Conservation (phyloP, 1,140 invertebrate genomes). For the Asbolus verrucosus region DNA sequence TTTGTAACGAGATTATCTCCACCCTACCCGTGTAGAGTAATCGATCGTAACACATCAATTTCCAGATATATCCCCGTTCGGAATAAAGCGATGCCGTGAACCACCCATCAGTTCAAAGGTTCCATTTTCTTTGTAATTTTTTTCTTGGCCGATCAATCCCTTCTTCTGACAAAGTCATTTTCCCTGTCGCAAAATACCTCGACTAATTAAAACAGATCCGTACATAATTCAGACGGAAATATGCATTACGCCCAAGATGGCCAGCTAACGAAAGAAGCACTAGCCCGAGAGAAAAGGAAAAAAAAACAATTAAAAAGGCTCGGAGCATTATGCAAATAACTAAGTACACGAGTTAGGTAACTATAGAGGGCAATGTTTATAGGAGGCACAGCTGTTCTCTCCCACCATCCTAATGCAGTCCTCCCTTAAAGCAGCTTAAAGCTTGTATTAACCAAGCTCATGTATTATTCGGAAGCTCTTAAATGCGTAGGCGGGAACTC, state of each 20-base stretch:
- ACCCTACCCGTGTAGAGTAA: conserved; percentile 28
- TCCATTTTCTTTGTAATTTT: conserved; percentile 2
- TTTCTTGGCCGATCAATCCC: background rate
- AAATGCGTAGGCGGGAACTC: conserved; percentile 58
- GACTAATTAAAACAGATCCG: background rate
- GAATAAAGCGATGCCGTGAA: background rate
- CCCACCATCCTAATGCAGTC: conserved; percentile 53
- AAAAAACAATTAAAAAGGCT: conserved; percentile 25
- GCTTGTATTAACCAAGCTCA: conserved; percentile 57
- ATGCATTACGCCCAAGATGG: background rate
- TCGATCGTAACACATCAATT: conserved; percentile 45
- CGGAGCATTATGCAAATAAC: conserved; percentile 46
- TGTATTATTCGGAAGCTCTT: conserved; percentile 59
- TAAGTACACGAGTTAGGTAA: conserved; percentile 45
- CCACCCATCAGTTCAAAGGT: conserved; percentile 10
- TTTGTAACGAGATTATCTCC: conserved; percentile 47
- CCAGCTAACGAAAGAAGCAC: conserved; percentile 1
- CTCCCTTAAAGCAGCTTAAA: conserved; percentile 56
- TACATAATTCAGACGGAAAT: background rate
- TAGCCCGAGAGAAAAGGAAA: background rate
- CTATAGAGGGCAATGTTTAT: conserved; percentile 49
- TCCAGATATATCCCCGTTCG: conserved; percentile 34
- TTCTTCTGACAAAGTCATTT: background rate
- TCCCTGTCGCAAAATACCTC: too few relatives aligned
- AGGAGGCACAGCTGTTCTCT: conserved; percentile 53